Evolutionary conservation across 1,140 invertebrate genomes (phyloP).

Genomic region (Catajapyx aquilonaris): DNA sequence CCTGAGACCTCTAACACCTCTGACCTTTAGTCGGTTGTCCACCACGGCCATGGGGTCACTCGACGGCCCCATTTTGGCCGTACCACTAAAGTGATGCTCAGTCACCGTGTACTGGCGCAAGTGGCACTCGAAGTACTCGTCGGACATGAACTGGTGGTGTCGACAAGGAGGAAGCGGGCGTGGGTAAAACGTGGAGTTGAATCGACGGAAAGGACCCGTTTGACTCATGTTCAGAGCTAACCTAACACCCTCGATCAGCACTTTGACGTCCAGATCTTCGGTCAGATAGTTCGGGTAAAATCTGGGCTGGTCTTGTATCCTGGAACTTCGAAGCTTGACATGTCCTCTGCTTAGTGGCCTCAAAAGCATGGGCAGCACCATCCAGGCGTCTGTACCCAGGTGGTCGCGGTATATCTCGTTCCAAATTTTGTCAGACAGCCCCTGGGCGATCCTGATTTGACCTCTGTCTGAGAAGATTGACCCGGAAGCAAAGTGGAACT

Average conservation of each 20-base stretch:
- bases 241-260: constrained; percentile 59
- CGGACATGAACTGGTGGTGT: constrained; percentile 36
- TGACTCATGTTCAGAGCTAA: constrained; percentile 57
- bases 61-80: constrained; percentile 66
- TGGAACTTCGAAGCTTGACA: background rate
- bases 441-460: constrained; percentile 52
- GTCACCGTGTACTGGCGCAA: constrained; percentile 62
- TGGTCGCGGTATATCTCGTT: constrained; percentile 43
- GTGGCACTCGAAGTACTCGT: constrained; percentile 71
- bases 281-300: background rate
- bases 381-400: background rate
- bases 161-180: constrained; percentile 63
- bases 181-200: constrained; percentile 50
- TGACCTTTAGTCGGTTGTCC: constrained; percentile 47
- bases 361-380: background rate
- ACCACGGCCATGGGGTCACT: constrained; percentile 56
- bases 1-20: constrained; percentile 44
- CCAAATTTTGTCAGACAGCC: constrained; percentile 53
- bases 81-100: constrained; percentile 65
- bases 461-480: constrained; percentile 60
- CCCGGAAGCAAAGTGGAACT: constrained; percentile 66
- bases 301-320: background rate
- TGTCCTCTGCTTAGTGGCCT: background rate
- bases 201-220: constrained; percentile 54
- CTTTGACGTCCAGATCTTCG: background rate